Percentiles rank a stretch among this genome's conserved stretches.
Evolutionary conservation across 2,113 vertebrate genomes (phyloP).

Genomic region (Bungarus multicinctus): DNA sequence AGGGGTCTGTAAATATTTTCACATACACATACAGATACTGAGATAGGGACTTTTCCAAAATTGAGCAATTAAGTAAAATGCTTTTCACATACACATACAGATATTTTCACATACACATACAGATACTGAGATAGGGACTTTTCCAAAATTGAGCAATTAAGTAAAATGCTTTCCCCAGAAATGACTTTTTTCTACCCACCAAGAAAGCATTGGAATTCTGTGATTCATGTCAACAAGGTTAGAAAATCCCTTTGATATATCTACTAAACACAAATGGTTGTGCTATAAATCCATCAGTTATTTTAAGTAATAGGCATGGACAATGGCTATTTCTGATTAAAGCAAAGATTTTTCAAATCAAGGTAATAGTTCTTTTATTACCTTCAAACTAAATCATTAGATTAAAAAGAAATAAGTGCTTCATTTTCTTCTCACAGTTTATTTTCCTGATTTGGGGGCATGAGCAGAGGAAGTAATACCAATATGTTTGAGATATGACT

Average conservation of each 20-base stretch:
- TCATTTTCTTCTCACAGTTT: not conserved
- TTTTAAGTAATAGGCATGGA: not conserved
- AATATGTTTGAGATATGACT: not conserved
- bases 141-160: not conserved
- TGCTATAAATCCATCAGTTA: not conserved
- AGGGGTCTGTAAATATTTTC: too few species aligned
- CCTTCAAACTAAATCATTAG: not conserved
- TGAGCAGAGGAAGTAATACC: not conserved
- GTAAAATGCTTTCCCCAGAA: not conserved
- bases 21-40: not conserved
- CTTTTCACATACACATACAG: not conserved
- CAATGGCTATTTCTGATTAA: not conserved
- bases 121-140: not conserved
- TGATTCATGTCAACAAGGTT: too few species aligned
- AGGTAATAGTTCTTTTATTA: not conserved
- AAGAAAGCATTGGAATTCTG: too few species aligned
- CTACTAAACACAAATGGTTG: not conserved
- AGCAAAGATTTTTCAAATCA: not conserved
- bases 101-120: not conserved
- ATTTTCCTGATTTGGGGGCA: not conserved
- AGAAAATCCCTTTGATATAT: not conserved
- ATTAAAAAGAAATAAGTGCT: not conserved
- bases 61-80: not conserved
- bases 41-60: not conserved
- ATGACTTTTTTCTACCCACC: not conserved